Base-by-base conservation (phyloP, 2,113 vertebrate species). In the Pelvicachromis taeniatus region DNA sequence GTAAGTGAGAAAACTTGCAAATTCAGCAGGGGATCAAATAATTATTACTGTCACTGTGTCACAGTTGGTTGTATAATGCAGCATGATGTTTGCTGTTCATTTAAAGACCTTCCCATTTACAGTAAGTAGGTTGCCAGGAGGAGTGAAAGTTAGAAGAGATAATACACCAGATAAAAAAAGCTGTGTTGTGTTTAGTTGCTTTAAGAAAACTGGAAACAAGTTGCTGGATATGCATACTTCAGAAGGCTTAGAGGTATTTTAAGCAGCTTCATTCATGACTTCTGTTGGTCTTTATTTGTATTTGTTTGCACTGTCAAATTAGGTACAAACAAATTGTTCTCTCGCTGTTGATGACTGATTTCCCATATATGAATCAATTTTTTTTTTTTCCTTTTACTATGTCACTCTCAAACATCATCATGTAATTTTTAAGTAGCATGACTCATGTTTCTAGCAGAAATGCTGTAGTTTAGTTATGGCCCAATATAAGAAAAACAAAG, bases 401-500 rank as follows among this genome's bases (percentile, higher is more conserved):
- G 19, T 65, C 19, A 65, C 68, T 33, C 14, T 75, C 23, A 50
- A 33, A 52, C 17, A n/a, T 52, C 17, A 1, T 2, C 45, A 52
- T 5, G 70, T 31, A 7, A 6, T 31, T 26, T 33, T 75, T 9
- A 26, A 10, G 21, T 33, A 8, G 35, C 33, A 14, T 33, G 45
- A 52, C 1, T 31, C 16, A 2, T n/a, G 4, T 75, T 50, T 50
- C 68, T 31, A 26, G 19, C 4, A 75, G 35, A 91, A 77, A 84
- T 53, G 40, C 80, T 6, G 6, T 75, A 54, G 65, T 19, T 80
- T 81, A 59, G n/a, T 77, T 80, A 45, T 86, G 56, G 50, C 33
- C 61, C 40, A 78, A 88, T 88, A 81, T 77, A 82, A 33, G 26
- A 87, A 50, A 83, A 83, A 90, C 33, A 91, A 82, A 90, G 17